phyloP scores from a whole-genome alignment of 2,113 vertebrate genomes.

The Anolis carolinensis region DNA sequence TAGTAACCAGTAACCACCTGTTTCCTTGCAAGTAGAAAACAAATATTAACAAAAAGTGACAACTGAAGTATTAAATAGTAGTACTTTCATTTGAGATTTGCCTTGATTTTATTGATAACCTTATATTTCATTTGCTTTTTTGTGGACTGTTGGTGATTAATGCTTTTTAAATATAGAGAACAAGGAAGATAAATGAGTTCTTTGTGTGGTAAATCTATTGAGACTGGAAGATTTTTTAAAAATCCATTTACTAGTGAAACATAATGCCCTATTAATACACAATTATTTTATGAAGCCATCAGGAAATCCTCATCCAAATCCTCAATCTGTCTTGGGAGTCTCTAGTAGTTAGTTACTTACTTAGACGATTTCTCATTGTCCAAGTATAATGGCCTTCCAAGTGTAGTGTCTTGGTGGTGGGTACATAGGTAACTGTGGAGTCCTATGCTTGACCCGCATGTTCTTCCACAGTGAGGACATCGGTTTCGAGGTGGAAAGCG shows the following conservation, averaged over 20 bases:
- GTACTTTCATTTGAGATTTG: background rate
- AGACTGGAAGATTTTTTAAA: background rate
- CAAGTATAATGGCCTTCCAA: no score
- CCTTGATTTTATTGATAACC: background rate
- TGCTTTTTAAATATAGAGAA: background rate
- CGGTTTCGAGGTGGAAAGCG: no score
- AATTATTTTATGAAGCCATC: background rate
- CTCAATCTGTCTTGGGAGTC: no score
- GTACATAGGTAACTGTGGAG: no score
- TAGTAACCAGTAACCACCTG: background rate
- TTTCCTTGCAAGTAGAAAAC: background rate
- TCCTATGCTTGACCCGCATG: no score
- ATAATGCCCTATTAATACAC: background rate
- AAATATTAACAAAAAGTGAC: slow-evolving; percentile 5
- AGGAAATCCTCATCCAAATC: no score
- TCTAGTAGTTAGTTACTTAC: no score
- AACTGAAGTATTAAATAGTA: background rate
- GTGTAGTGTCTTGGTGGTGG: no score
- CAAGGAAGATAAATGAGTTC: background rate
- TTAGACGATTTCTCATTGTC: no score
- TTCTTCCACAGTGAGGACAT: no score
- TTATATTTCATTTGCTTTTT: slow-evolving; percentile 2
- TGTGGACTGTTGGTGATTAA: background rate
- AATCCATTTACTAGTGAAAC: background rate
- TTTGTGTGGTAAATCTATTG: slow-evolving; percentile 2